Evolutionary conservation across 2,888 invertebrate genomes (phyloP).

Genomic region (Hydrotaea cyrtoneurina): DNA sequence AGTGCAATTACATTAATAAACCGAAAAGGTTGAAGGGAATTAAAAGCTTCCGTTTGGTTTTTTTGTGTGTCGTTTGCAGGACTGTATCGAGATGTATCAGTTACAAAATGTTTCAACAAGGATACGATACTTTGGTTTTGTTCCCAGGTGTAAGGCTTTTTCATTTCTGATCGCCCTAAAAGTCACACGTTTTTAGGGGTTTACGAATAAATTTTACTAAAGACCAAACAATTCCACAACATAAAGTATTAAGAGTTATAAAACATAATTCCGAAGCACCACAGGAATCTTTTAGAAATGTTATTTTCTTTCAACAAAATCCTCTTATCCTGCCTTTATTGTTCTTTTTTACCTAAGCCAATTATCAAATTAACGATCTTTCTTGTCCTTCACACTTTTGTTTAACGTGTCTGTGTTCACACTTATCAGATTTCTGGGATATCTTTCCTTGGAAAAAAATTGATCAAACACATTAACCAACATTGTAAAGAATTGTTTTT

Average conservation of each 20-base stretch:
- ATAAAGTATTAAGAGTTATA: no score
- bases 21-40: conserved; percentile 17
- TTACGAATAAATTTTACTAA: not conserved
- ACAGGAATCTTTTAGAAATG: no score
- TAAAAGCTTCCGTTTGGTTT: conserved; percentile 59
- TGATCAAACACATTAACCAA: no score
- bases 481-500: no score
- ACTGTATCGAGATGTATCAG: conserved; percentile 38
- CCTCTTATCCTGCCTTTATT: not conserved
- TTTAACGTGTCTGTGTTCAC: no score
- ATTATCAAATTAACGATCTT: not conserved
- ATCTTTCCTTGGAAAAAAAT: no score
- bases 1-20: not conserved
- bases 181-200: conserved; percentile 62
- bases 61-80: conserved; percentile 6
- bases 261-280: no score
- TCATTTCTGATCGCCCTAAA: not conserved
- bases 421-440: no score
- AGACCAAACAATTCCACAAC: no score
- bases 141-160: conserved; percentile 39
- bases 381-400: not conserved
- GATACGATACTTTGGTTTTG: not conserved
- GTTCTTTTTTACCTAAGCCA: conserved; percentile 1
- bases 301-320: no score
- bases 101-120: conserved; percentile 22